Percentiles rank a stretch among this genome's conserved stretches.
Evolutionary conservation across 2,888 invertebrate genomes (phyloP).

Genomic region (Lithophane ornitopus): DNA sequence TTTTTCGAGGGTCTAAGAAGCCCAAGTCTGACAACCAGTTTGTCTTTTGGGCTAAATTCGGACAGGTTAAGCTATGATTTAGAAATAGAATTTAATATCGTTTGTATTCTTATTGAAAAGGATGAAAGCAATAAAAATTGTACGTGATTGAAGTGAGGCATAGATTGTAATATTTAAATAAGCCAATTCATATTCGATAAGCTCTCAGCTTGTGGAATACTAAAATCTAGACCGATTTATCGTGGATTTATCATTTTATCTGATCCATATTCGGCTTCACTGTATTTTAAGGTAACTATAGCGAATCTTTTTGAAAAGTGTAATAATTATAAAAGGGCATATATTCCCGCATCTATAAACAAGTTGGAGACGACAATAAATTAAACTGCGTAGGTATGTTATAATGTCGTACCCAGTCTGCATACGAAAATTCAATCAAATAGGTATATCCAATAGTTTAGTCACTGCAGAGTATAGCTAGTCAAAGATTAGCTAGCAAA

Average conservation of each 20-base stretch:
- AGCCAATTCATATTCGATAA: slow-evolving; percentile 19
- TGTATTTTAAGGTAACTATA: too few relatives aligned
- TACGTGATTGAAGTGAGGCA: slow-evolving; percentile 7
- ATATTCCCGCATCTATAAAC: background rate
- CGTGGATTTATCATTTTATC: slow-evolving; percentile 9
- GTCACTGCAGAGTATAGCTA: background rate
- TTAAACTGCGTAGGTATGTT: background rate
- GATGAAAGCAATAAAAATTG: slow-evolving; percentile 20
- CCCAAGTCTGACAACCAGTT: too few relatives aligned
- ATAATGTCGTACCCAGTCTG: background rate
- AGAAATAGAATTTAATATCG: background rate
- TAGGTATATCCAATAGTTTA: background rate
- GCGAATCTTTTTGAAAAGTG: background rate
- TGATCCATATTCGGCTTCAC: slow-evolving; percentile 2
- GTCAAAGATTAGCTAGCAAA: background rate
- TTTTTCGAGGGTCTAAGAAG: too few relatives aligned
- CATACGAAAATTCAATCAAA: background rate
- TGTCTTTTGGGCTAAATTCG: too few relatives aligned
- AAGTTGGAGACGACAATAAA: background rate
- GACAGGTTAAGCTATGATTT: too few relatives aligned
- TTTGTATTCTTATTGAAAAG: background rate
- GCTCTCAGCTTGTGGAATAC: slow-evolving; percentile 26
- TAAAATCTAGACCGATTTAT: slow-evolving; percentile 24
- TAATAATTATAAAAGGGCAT: background rate
- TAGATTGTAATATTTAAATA: slow-evolving; percentile 18